Evolutionary conservation across 2,888 invertebrate genomes (phyloP).

Genomic region (Rhaphigaster nebulosa): DNA sequence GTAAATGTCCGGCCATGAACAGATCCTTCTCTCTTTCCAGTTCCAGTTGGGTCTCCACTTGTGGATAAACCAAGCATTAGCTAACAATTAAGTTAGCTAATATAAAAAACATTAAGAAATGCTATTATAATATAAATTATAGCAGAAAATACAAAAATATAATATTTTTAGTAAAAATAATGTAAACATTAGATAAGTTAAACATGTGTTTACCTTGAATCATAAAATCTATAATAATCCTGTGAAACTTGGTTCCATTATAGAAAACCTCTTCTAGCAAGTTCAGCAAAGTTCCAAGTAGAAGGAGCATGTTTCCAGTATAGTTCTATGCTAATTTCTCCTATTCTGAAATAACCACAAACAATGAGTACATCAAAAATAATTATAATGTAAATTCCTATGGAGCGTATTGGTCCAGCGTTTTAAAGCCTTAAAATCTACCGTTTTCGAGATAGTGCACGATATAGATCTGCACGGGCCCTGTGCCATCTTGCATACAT

Average conservation of each 20-base stretch:
- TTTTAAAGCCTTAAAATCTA: no score
- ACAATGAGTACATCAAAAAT: not conserved
- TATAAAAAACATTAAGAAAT: conserved; percentile 33
- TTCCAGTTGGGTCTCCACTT: conserved; percentile 96
- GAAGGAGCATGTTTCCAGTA: conserved; percentile 99
- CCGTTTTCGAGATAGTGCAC: no score
- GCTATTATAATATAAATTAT: not conserved
- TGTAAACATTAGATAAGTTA: not conserved
- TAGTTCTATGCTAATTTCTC: conserved; percentile 89
- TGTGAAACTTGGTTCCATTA: conserved; percentile 95
- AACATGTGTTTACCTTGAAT: conserved; percentile 78
- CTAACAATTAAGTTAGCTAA: not conserved
- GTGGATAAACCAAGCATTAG: conserved; percentile 39
- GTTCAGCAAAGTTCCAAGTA: conserved; percentile 98
- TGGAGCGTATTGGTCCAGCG: no score
- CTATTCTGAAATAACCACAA: conserved; percentile 81
- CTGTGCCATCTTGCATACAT: no score
- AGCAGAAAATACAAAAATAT: not conserved
- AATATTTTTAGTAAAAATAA: not conserved
- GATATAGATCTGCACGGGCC: no score
- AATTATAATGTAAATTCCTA: not conserved
- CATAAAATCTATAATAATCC: conserved; percentile 95
- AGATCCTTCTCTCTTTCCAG: conserved; percentile 95
- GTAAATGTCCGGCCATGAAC: conserved; percentile 96
- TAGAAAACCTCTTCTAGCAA: conserved; percentile 94